A percentile compares a stretch with the other conserved stretches of the same genome.
These are phyloP conservation scores for Reticulitermes speratus DNA, from an alignment of 1,140 invertebrate genomes.

Conservation along the genomic window DNA sequence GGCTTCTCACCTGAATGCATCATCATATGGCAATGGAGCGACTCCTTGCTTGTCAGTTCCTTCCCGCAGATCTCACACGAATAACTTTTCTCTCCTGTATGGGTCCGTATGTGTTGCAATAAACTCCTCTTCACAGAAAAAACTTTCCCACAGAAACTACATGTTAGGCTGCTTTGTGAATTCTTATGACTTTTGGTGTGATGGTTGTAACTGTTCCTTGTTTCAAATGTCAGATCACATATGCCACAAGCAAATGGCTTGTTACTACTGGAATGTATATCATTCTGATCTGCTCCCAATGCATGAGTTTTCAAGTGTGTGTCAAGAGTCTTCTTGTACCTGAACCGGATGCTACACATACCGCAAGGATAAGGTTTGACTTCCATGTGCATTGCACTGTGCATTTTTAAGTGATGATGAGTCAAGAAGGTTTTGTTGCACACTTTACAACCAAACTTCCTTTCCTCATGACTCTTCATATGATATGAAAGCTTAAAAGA, in stretches of 20 bases:
- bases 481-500: slow-evolving; percentile 10
- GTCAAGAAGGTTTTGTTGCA: background rate
- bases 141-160: slow-evolving; percentile 50
- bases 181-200: slow-evolving; percentile 52
- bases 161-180: slow-evolving; percentile 53
- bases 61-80: slow-evolving; percentile 54
- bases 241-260: slow-evolving; percentile 63
- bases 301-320: slow-evolving; percentile 45
- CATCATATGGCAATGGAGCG: slow-evolving; percentile 56
- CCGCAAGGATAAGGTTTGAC: slow-evolving; percentile 61
- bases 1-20: slow-evolving; percentile 69
- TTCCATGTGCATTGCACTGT: slow-evolving; percentile 35
- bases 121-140: slow-evolving; percentile 54
- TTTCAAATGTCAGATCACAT: slow-evolving; percentile 65
- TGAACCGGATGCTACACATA: slow-evolving; percentile 59
- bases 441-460: background rate
- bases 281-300: slow-evolving; percentile 32
- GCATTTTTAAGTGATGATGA: slow-evolving; percentile 35
- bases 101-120: slow-evolving; percentile 63
- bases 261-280: slow-evolving; percentile 39
- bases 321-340: slow-evolving; percentile 45
- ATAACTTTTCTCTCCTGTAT: slow-evolving; percentile 68
- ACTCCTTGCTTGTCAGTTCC: slow-evolving; percentile 55
- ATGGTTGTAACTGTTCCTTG: slow-evolving; percentile 58
- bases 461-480: slow-evolving; percentile 2